Evolutionary conservation across 2,797 vertebrate genomes (phyloP), one percentile per base, ranked within the genome.

Genomic region (Alfaro cultratus): DNA sequence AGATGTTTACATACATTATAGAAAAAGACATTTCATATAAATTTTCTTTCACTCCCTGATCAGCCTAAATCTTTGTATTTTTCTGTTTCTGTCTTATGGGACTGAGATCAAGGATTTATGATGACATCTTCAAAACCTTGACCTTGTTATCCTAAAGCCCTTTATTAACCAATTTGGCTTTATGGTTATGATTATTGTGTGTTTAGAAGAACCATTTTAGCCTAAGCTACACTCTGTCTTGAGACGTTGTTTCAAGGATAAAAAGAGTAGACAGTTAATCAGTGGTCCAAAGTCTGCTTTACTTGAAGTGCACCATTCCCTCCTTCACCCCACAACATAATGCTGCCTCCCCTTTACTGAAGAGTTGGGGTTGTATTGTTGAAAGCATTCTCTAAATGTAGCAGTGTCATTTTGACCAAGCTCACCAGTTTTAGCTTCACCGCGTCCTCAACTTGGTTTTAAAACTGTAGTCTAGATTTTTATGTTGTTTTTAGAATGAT

Each of bases 1-100:
- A 45, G 26, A 71, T n/a, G 39, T 71, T 45, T 71, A 71, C 41
- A 71, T 71, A 71, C 68, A 16, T 13, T 71, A 9, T n/a, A n/a
- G 68, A 71, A 71, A 71, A 71, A 71, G 23, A 45, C 41, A 45
- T n/a, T 45, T 71, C 13, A 71, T 12, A 11, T 2, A 70, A 12
- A 45, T 9, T 2, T 70, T 43, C 10, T 43, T 7, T 15, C 2
- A 3, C 11, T 26, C 12, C 1, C 26, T 71, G 12, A 71, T 71
- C 68, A 72, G n/a, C 4, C 7, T 46, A 46, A 71, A 72, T 11
- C 6, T 71, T 46, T 1, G 2, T n/a, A 12, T 31, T 64, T 16
- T 46, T 31, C 43, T 18, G 23, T 29, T 70, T n/a, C 4, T 34
- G 39, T n/a, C 67, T 7, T 46, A 45, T 3, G 39, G 7, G 41